Percentiles rank a stretch among this genome's conserved stretches.
phyloP scores from a whole-genome alignment of 37 sponge, comb jelly and placozoan species.

The Aplysina aerophoba region DNA sequence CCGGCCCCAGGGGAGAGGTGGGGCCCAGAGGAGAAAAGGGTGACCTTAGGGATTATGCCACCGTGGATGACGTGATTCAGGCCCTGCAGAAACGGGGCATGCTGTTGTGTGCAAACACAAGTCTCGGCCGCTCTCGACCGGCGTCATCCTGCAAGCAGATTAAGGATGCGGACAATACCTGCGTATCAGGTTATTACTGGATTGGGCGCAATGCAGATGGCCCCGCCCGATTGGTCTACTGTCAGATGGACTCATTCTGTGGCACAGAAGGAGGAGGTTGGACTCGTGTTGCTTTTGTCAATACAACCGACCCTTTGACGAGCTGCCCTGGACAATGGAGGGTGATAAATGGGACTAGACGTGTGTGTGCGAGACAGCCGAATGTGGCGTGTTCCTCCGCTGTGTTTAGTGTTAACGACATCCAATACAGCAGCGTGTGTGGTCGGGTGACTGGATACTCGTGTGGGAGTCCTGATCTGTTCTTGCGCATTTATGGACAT shows the following conservation, averaged over 20 bases:
- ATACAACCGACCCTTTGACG: background rate
- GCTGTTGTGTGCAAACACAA: background rate
- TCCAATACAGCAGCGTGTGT: background rate
- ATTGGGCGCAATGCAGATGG: background rate
- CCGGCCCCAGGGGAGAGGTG: too few species aligned
- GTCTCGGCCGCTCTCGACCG: background rate
- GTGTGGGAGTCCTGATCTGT: background rate
- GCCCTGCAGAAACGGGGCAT: too few species aligned
- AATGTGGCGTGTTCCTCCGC: background rate
- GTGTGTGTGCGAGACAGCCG: background rate
- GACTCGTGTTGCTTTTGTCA: background rate
- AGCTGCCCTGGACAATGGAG: background rate
- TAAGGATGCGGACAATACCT: background rate
- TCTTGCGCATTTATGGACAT: too few species aligned
- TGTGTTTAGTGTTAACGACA: background rate
- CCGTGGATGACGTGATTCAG: too few species aligned
- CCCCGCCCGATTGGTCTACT: background rate
- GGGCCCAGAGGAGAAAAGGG: too few species aligned
- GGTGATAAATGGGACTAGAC: background rate
- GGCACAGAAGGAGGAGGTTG: background rate
- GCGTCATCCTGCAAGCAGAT: background rate
- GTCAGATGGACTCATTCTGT: background rate
- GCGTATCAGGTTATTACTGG: background rate
- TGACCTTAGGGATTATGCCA: too few species aligned
- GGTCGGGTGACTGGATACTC: slow-evolving; percentile 1